Base-by-base conservation (phyloP, 2,113 vertebrate genomes). In the Dunckerocampus dactyliophorus region DNA sequence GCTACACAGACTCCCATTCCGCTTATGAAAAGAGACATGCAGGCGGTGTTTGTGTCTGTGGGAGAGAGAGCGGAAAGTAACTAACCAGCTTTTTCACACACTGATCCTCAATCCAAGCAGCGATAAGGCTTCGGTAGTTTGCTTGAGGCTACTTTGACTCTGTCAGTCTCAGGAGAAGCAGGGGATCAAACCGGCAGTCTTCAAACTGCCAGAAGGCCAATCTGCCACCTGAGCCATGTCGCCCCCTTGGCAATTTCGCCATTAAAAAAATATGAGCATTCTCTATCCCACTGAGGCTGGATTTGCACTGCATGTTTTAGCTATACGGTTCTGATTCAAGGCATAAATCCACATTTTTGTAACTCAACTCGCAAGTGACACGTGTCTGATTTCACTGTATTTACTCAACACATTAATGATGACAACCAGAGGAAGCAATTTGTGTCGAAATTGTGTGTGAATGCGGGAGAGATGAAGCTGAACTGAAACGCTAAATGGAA, bases 381-480 rank as follows among this genome's bases (percentile, higher is more conserved):
- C 37, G 9, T 39, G 9, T 43, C 39, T 12, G 13, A 43, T 43
- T 39, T 12, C 4, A 37, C 34, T 37, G 5, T 37, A 53, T 24
- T 62, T 48, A 63, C 62, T 63, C 62, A 56, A 42, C 63, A 74
- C 22, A 52, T 75, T 65, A 57, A 37, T 19, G 46, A 22, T 37
- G 2, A 54, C 39, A 43, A 43, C 11, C 2, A 39, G 37, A 14
- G 3, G 3, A 14, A 43, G 39, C 39, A 12, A 14, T 43, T 43
- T 43, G 3, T 43, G 1, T 39, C 8, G 37, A 37, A 11, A 39
- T 12, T 39, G 47, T 28, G 63, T 53, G 63, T 20, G 24, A 34
- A 34, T 19, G 22, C 17, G 3, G 7, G 6, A 34, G 31, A 8
- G 31, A 2, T 34, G 31, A 8, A 49, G 31, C 31, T 34, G 31